These are phyloP conservation scores for Neolamprologus longior DNA, from an alignment of 2,113 vertebrate genomes.

Conservation along the genomic window DNA sequence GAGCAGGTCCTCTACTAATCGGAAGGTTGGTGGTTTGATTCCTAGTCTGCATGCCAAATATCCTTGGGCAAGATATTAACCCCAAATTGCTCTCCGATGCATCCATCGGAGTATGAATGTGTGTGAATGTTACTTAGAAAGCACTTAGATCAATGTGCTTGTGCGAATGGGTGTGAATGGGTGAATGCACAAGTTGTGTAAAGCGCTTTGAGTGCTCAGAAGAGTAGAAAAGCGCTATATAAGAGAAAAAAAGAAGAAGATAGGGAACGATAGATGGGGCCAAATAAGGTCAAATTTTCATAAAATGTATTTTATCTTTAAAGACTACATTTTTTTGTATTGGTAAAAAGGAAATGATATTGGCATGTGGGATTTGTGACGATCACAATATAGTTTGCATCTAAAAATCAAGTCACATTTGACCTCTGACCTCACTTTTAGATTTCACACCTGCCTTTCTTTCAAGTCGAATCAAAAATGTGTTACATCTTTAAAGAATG, in stretches of 20 bases:
- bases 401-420: neutral
- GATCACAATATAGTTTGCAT: neutral
- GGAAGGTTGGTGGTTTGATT: too few species aligned
- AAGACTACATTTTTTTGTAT: neutral
- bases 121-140: too few species aligned
- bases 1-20: too few species aligned
- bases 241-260: too few species aligned
- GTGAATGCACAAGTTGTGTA: too few species aligned
- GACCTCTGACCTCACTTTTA: neutral
- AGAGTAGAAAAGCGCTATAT: rapidly evolving
- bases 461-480: neutral
- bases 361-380: neutral
- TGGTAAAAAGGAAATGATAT: neutral
- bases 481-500: neutral
- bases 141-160: too few species aligned
- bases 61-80: too few species aligned
- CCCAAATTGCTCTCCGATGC: too few species aligned
- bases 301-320: neutral
- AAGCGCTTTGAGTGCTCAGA: too few species aligned
- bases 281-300: neutral
- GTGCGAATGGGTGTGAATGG: too few species aligned
- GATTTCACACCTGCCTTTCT: neutral
- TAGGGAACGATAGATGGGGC: neutral
- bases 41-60: too few species aligned
- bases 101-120: too few species aligned